Conservation (phyloP, 1,140 invertebrate genomes). For the Drosophila sulfurigaster region DNA sequence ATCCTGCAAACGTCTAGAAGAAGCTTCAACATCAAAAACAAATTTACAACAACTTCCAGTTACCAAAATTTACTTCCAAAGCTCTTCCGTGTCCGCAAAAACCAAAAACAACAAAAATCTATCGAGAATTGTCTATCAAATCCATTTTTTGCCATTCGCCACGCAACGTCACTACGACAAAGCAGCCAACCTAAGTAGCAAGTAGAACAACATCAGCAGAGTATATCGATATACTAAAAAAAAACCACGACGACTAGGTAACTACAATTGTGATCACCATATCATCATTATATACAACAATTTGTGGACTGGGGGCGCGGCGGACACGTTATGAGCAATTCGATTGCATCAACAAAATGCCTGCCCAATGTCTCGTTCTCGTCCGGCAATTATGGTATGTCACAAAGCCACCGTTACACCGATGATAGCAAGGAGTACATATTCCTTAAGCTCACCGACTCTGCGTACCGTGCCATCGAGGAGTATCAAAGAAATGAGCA, state of each 20-base stretch:
- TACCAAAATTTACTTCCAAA: slow-evolving; percentile 32
- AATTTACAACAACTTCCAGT: slow-evolving; percentile 47
- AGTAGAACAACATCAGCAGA: slow-evolving; percentile 9
- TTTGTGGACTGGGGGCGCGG: slow-evolving; percentile 52
- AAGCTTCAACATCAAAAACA: slow-evolving; percentile 14
- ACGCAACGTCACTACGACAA: slow-evolving; percentile 35
- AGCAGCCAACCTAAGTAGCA: slow-evolving; percentile 24
- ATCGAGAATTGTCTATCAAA: slow-evolving; percentile 22
- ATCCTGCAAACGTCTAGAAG: slow-evolving; percentile 18
- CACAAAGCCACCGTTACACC: slow-evolving; percentile 91
- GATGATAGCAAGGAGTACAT: slow-evolving; percentile 95
- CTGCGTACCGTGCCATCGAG: slow-evolving; percentile 95
- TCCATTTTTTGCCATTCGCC: slow-evolving; percentile 38
- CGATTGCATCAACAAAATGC: slow-evolving; percentile 90
- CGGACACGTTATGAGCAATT: slow-evolving; percentile 85
- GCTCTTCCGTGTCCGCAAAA: slow-evolving; percentile 28
- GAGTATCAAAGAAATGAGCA: slow-evolving; percentile 92
- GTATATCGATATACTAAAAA: slow-evolving; percentile 20
- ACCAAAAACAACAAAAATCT: background rate
- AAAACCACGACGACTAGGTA: background rate
- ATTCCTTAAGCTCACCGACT: slow-evolving; percentile 98
- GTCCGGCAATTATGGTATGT: slow-evolving; percentile 96
- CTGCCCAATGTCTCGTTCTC: slow-evolving; percentile 92
- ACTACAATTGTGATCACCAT: slow-evolving; percentile 40
- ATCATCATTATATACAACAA: slow-evolving; percentile 8